A percentile compares a stretch with the other conserved stretches of the same genome.
Evolutionary conservation across 2,888 invertebrate genomes (phyloP).

Genomic region (Apoda limacodes): DNA sequence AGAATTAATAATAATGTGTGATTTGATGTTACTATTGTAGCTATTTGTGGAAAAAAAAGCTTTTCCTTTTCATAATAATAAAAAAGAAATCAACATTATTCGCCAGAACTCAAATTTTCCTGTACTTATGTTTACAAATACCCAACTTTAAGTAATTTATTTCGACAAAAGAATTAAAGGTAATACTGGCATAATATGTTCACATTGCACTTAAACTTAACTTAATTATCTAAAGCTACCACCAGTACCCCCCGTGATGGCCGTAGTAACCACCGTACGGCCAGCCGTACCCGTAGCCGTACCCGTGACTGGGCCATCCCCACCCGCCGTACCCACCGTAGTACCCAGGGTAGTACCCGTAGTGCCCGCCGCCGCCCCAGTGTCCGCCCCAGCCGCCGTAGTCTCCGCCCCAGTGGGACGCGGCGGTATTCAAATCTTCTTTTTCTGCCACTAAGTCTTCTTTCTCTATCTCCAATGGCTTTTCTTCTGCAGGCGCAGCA

Average conservation of each 20-base stretch:
- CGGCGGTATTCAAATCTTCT: conserved; percentile 52
- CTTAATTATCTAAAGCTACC: conserved; percentile 15
- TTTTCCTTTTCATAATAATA: no score
- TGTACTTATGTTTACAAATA: no score
- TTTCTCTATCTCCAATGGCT: conserved; percentile 21
- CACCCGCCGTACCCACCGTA: conserved; percentile 15
- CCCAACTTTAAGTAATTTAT: no score
- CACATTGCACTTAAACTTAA: no score
- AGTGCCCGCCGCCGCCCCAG: conserved; percentile 25
- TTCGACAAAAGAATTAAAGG: no score
- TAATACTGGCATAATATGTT: no score
- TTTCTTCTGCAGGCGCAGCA: conserved; percentile 43
- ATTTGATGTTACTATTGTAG: no score
- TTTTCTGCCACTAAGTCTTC: conserved; percentile 38
- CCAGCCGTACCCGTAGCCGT: conserved; percentile 20
- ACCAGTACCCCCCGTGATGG: conserved; percentile 21
- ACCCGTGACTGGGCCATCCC: conserved; percentile 21
- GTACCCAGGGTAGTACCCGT: conserved; percentile 24
- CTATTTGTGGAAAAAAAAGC: no score
- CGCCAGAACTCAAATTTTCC: no score
- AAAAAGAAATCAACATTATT: no score
- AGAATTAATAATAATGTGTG: no score
- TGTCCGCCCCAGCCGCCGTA: conserved; percentile 31
- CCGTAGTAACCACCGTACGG: conserved; percentile 21
- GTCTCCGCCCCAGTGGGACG: conserved; percentile 47